Evolutionary conservation across 2,888 invertebrate species (phyloP).

Genomic region (Andrena bicolor): DNA sequence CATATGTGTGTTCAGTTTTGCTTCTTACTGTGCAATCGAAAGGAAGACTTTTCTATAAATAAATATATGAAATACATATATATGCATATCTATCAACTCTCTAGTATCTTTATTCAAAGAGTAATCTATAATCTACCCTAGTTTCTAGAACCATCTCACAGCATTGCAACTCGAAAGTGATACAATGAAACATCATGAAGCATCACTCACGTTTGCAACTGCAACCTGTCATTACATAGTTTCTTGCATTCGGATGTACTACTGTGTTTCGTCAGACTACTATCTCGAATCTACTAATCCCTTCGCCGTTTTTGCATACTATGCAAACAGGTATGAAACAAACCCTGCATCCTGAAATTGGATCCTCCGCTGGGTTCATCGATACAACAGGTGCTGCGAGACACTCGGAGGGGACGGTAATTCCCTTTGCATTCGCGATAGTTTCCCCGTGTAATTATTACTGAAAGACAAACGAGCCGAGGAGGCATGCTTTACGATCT

Average conservation of each 20-base stretch:
- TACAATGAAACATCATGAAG: neutral
- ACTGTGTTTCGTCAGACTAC: neutral
- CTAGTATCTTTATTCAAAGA: too few relatives aligned
- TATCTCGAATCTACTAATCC: neutral
- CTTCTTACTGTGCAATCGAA: too few relatives aligned
- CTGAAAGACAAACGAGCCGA: conserved; percentile 48
- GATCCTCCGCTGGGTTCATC: conserved; percentile 28
- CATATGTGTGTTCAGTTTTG: too few relatives aligned
- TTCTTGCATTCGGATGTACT: neutral
- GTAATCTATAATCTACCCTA: too few relatives aligned
- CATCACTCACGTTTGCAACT: neutral
- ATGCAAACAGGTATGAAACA: conserved; percentile 30
- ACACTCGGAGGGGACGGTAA: conserved; percentile 38
- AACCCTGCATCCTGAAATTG: conserved; percentile 35
- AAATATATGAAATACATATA: too few relatives aligned
- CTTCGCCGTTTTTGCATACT: neutral
- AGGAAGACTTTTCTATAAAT: too few relatives aligned
- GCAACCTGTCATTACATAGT: neutral
- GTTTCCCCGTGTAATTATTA: conserved; percentile 57
- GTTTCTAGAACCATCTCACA: too few relatives aligned
- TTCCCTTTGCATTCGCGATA: conserved; percentile 46
- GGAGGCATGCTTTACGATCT: conserved; percentile 56
- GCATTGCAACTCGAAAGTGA: too few relatives aligned
- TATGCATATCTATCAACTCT: too few relatives aligned
- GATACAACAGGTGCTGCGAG: conserved; percentile 30